Evolutionary conservation across 2,888 invertebrate species (phyloP), one percentile per base, ranked within the genome.

Genomic region (Phrixothrix hirtus): DNA sequence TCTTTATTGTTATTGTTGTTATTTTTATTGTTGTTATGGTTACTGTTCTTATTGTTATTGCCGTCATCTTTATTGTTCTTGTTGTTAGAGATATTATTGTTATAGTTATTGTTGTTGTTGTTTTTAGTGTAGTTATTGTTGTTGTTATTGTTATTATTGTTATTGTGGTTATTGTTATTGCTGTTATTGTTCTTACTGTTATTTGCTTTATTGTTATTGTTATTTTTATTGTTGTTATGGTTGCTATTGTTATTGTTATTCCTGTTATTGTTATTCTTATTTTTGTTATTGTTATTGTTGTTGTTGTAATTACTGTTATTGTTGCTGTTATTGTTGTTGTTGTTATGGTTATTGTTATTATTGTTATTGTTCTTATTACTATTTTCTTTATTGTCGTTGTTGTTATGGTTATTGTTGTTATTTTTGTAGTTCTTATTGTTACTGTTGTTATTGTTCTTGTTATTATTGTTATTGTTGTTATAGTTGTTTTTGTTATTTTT

Each of bases 201-300:
- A 10, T n/a, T 29, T 3, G 9, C 2, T 6, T n/a, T 29, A n/a
- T n/a, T 29, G 29, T n/a, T 29, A n/a, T n/a, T 29, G 29, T n/a
- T 29, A n/a, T 29, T 29, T 6, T 10, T 29, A 10, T 10, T 29
- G 29, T n/a, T 29, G 10, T n/a, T 29, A 10, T 9, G 5, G 10
- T n/a, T 29, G n/a, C n/a, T 29, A n/a, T 29, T 29, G 29, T 9
- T 29, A 29, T n/a, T 29, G 29, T n/a, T 29, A n/a, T 29, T 29
- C 2, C 29, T 29, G 10, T n/a, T 29, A 10, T n/a, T 29, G 2
- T 6, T 29, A 10, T n/a, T 29, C 5, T n/a, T 29, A 10, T n/a
- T 29, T 2, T 29, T 29, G 29, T n/a, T 29, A n/a, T n/a, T 29
- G 29, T n/a, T 29, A 29, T 29, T 29, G 29, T n/a, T 29, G 10